A percentile compares a stretch with the other conserved stretches of the same genome.
These are phyloP conservation scores for Rotaria macrura DNA, from an alignment of 2,888 invertebrate genomes.

Conservation along the genomic window DNA sequence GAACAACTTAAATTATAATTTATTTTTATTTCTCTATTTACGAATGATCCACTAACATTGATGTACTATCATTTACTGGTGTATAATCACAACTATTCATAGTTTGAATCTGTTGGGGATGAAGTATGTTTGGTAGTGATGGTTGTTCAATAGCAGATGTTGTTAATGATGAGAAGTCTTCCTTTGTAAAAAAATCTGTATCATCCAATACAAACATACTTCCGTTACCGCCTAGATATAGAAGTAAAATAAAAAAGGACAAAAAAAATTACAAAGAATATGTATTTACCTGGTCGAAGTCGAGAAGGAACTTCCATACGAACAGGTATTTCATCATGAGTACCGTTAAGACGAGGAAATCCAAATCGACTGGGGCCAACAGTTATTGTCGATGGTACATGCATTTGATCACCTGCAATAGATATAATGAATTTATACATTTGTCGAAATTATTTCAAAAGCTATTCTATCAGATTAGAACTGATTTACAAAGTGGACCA, in stretches of 20 bases:
- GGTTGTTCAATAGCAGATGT: background rate
- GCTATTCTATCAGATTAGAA: no score
- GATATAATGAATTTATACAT: background rate
- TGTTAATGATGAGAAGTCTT: background rate
- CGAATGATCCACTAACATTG: background rate
- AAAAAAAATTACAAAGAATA: background rate
- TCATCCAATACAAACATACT: background rate
- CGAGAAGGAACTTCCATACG: background rate
- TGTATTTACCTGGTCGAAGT: background rate
- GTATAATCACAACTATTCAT: background rate
- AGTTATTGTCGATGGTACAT: background rate
- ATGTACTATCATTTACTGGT: background rate
- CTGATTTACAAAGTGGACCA: no score
- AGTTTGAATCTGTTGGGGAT: background rate
- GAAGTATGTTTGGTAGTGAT: background rate
- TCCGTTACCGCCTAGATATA: background rate
- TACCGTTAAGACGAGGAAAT: background rate
- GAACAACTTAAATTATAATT: no score
- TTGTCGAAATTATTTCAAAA: no score
- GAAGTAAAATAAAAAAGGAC: background rate
- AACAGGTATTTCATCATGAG: background rate
- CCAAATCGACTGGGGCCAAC: background rate
- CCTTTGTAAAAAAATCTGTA: background rate
- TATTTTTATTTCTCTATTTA: background rate
- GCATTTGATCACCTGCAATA: constrained; percentile 12